These are phyloP conservation scores for Rhinoderma darwinii DNA, from an alignment of 2,113 vertebrate genomes.

Conservation along the genomic window DNA sequence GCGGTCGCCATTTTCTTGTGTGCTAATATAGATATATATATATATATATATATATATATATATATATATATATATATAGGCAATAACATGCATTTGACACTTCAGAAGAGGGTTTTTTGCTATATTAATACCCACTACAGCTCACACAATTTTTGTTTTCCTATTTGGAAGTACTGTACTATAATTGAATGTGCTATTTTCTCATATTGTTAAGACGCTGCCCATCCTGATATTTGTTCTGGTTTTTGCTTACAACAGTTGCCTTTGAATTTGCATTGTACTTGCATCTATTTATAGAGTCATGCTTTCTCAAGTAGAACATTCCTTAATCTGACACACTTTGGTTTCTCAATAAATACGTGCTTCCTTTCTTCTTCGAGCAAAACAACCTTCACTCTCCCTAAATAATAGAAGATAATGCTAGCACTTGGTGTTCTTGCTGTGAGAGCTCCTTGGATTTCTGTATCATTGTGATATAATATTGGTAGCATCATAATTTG, in stretches of 20 bases:
- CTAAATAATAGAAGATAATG: background rate
- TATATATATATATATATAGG: no score
- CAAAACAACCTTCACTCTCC: background rate
- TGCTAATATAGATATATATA: no score
- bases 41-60: no score
- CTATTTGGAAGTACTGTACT: background rate
- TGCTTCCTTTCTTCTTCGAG: background rate
- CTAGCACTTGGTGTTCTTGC: background rate
- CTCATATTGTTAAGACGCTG: background rate
- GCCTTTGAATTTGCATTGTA: background rate
- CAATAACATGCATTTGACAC: no score
- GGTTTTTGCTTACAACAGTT: background rate
- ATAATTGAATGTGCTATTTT: background rate
- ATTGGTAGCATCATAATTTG: background rate
- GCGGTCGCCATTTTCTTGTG: no score
- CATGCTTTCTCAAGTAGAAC: slow-evolving; percentile 37
- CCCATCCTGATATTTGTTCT: background rate
- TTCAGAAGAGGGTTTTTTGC: no score
- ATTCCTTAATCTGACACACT: slow-evolving; percentile 5
- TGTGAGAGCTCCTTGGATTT: background rate
- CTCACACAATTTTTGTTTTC: background rate
- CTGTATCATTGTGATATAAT: background rate
- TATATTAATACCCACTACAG: no score
- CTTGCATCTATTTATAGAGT: slow-evolving; percentile 7
- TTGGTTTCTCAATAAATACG: background rate